Base-by-base conservation (phyloP, 1,140 invertebrate genomes). In the Calliopsis andreniformis region DNA sequence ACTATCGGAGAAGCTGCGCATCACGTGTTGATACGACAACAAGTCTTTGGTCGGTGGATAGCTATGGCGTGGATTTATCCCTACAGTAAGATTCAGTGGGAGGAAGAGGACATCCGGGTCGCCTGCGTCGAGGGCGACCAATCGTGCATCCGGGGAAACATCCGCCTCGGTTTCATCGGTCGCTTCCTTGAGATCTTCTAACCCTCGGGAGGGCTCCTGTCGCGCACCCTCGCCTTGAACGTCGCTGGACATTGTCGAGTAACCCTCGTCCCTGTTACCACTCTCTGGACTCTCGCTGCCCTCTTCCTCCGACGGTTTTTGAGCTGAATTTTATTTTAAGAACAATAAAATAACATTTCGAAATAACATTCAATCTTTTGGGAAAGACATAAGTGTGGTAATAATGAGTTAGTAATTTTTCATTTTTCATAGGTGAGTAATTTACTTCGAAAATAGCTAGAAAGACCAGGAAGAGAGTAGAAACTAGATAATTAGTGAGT, bases 171-270 rank as follows among this genome's bases (percentile, higher is more conserved):
- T 94, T 89, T 95, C 94, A 80, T 95, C 95, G 16, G 93, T 95
- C 6, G 94, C 95, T 86, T 96, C 95, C 88, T 95, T 95, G 7
- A 96, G 92, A 86, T 95, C 95, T 66, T 95, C 95, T 4, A 96
- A 89, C 6, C 94, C 94, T 69, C 94, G 88, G 0, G 93, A 93
- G 63, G 94, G 92, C 49, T 93, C 93, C 59, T 93, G 93, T 25
- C 93, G 89, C 8, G 93, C 93, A 0, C 93, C 93, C 79, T 96
- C 95, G 1, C 94, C 94, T 87, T 97, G 96, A 3, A 97, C 95
- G 87, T 97, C 96, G 84, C 96, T 97, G 1, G 96, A 97, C 96
- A 97, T 97, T 4, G 96, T 97, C 35, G 96, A 97, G 88, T 97
- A 97, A 1, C 96, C 96, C 90, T 97, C 96, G 91, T 97, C 96